Conservation (phyloP, 2,113 vertebrate genomes). For the Sylvietta virens region DNA sequence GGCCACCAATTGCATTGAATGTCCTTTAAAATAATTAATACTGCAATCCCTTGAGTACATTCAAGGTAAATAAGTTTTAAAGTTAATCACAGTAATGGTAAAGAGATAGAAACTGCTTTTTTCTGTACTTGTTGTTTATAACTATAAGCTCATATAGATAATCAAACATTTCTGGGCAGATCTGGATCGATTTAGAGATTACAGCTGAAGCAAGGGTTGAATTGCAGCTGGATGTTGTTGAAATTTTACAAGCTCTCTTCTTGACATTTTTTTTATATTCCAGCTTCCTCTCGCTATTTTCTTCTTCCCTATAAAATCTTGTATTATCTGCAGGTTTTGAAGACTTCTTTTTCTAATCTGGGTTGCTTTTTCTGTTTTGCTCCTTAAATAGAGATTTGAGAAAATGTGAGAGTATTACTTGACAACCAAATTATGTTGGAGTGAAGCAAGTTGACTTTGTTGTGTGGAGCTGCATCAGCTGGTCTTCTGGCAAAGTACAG, state of each 20-base stretch:
- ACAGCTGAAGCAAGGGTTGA: conserved; percentile 41
- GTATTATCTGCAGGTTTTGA: conserved; percentile 53
- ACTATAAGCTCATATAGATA: background rate
- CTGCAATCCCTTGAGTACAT: conserved; percentile 39
- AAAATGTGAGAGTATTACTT: conserved; percentile 8
- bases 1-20: conserved; percentile 20
- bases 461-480: background rate
- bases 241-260: conserved; percentile 36
- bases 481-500: background rate
- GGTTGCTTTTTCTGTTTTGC: conserved; percentile 10
- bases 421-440: background rate
- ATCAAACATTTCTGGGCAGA: conserved; percentile 21
- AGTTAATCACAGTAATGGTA: background rate
- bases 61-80: conserved; percentile 50
- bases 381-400: conserved; percentile 28
- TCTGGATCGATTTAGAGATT: conserved; percentile 6
- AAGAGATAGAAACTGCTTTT: background rate
- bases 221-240: conserved; percentile 59
- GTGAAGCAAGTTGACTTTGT: background rate
- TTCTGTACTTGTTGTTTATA: background rate
- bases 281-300: conserved; percentile 40
- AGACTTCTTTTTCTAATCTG: conserved; percentile 10
- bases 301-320: conserved; percentile 31
- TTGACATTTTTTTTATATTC: conserved; percentile 33
- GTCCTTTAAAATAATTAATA: conserved; percentile 63